Evolutionary conservation across 2,113 vertebrate species (phyloP).

Genomic region (Oryzias woworae): DNA sequence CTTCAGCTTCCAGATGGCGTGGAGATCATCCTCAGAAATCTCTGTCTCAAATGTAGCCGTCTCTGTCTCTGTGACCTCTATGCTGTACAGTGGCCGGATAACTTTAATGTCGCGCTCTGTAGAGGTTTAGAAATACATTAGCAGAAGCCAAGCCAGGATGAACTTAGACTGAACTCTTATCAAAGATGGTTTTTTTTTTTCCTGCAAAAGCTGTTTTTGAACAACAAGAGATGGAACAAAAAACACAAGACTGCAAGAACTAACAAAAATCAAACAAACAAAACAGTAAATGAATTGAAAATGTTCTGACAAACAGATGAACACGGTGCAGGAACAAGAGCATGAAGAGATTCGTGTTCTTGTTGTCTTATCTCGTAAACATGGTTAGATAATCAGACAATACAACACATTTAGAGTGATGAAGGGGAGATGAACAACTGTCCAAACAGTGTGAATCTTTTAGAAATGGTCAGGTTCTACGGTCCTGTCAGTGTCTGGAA

Average conservation of each 20-base stretch:
- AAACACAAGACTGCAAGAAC: too few species aligned
- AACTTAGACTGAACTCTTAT: not conserved
- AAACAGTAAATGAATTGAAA: too few species aligned
- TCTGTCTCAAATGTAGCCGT: conserved; percentile 93
- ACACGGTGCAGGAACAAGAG: too few species aligned
- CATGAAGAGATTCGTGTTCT: too few species aligned
- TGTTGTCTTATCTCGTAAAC: not conserved
- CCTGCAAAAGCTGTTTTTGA: too few species aligned
- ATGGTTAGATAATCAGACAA: not conserved
- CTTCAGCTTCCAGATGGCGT: conserved; percentile 93
- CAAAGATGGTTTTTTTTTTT: not conserved
- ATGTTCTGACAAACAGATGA: too few species aligned
- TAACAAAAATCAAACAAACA: too few species aligned
- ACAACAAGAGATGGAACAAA: too few species aligned
- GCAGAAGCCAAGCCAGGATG: too few species aligned
- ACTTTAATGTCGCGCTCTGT: conserved; percentile 96
- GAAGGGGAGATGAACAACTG: not conserved
- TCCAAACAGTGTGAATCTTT: not conserved
- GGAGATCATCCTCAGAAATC: conserved; percentile 92
- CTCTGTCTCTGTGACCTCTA: conserved; percentile 96
- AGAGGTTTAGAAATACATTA: conserved; percentile 22
- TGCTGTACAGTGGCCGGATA: conserved; percentile 88
- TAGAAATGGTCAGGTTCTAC: conserved; percentile 11
- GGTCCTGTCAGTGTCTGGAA: not conserved
- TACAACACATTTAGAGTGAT: conserved; percentile 1